Evolutionary conservation across 2,888 invertebrate species (phyloP).

Genomic region (Metallyticus violacea): DNA sequence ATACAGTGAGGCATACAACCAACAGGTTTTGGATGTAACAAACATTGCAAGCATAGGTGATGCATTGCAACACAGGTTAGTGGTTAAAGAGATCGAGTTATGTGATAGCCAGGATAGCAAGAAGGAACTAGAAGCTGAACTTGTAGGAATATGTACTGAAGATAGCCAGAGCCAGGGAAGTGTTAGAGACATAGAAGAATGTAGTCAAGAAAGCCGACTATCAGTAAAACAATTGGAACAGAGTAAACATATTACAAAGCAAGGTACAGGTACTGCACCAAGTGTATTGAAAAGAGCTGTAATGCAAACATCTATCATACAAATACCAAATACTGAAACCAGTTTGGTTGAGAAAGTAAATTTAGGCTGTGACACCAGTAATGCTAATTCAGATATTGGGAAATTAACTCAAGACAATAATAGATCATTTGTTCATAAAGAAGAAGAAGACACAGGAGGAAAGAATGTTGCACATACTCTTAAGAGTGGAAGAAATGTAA

Average conservation of each 20-base stretch:
- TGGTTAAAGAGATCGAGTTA: neutral
- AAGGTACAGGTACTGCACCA: neutral
- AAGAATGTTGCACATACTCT: neutral
- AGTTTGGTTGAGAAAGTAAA: neutral
- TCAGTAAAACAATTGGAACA: neutral
- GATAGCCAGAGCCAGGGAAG: neutral
- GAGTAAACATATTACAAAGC: neutral
- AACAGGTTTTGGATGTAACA: conserved; percentile 4
- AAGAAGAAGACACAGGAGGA: neutral
- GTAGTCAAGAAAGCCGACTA: conserved; percentile 20
- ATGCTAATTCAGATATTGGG: neutral
- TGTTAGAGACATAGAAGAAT: conserved; percentile 7
- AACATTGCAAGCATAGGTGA: neutral
- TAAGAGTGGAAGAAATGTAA: neutral
- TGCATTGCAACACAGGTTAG: neutral
- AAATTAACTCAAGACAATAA: neutral
- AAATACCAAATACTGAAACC: neutral
- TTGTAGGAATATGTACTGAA: neutral
- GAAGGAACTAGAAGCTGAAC: neutral
- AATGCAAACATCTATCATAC: neutral
- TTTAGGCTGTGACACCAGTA: neutral
- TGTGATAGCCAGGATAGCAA: neutral
- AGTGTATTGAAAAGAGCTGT: neutral
- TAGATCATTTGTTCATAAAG: neutral
- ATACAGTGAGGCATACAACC: neutral